These are phyloP conservation scores for Hermaeophaga mercurialis DNA, from an alignment of 2,888 invertebrate species.

Conservation along the genomic window DNA sequence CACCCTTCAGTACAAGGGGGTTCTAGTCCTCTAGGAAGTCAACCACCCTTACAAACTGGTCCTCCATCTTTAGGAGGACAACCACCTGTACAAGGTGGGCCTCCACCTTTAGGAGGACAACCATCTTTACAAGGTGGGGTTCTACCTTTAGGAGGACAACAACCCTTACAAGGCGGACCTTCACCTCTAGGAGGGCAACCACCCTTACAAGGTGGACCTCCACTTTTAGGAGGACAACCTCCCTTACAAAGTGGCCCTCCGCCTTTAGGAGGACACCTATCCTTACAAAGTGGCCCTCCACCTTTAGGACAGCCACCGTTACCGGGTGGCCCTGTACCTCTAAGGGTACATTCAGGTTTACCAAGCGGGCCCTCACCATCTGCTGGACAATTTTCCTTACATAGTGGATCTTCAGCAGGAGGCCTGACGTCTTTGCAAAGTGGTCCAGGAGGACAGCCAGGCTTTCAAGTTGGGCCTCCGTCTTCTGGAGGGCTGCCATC, in stretches of 20 bases:
- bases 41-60: conserved; percentile 6
- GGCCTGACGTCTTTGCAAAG: too few species aligned
- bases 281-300: background rate
- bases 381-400: background rate
- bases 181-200: conserved; percentile 13
- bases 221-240: background rate
- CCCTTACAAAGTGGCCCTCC: conserved; percentile 24
- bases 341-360: conserved; percentile 1
- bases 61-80: conserved; percentile 12
- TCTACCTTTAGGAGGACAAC: background rate
- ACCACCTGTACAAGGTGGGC: conserved; percentile 16
- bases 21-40: conserved; percentile 9
- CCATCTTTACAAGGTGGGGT: conserved; percentile 12
- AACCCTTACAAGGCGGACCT: background rate
- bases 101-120: conserved; percentile 23
- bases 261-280: conserved; percentile 2
- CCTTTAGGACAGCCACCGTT: background rate
- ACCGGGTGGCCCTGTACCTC: background rate
- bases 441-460: background rate
- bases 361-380: background rate
- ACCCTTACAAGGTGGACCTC: conserved; percentile 16
- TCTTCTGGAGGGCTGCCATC: background rate
- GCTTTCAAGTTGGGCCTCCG: background rate
- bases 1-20: conserved; percentile 14
- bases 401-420: too few species aligned